phyloP scores from a whole-genome alignment of 2,113 vertebrate genomes.

The Motacilla alba region DNA sequence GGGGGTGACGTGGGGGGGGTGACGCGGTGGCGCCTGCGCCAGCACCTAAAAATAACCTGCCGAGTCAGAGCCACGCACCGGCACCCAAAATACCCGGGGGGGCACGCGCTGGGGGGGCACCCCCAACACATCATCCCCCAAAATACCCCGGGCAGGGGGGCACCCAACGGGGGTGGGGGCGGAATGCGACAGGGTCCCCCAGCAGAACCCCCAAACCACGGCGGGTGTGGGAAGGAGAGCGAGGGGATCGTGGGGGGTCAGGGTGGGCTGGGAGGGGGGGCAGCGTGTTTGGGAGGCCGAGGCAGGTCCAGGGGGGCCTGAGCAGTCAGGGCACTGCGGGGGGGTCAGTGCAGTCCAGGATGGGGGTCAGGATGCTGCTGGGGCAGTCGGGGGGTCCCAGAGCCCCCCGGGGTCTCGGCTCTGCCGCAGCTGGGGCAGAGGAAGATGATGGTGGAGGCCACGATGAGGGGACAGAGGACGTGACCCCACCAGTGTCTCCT shows the following conservation, averaged over 20 bases:
- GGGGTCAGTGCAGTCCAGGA: background rate
- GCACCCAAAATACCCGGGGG: background rate
- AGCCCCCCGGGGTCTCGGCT: background rate
- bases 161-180: background rate
- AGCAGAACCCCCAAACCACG: background rate
- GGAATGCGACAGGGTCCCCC: background rate
- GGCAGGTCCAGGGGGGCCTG: too few species aligned
- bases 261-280: too few species aligned
- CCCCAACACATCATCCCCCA: background rate
- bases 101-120: background rate
- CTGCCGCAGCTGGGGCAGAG: slow-evolving; percentile 70
- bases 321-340: too few species aligned
- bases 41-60: background rate
- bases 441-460: slow-evolving; percentile 68
- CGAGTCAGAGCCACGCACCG: background rate
- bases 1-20: background rate
- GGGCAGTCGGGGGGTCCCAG: background rate
- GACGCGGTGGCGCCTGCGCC: background rate
- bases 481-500: slow-evolving; percentile 63
- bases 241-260: background rate
- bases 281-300: background rate
- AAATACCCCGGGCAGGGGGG: background rate
- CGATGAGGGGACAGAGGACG: slow-evolving; percentile 62
- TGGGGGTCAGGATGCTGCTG: background rate
- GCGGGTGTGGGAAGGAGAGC: background rate